These are phyloP conservation scores for Nothobranchius furzeri DNA, from an alignment of 2,113 vertebrate species.

Conservation along the genomic window DNA sequence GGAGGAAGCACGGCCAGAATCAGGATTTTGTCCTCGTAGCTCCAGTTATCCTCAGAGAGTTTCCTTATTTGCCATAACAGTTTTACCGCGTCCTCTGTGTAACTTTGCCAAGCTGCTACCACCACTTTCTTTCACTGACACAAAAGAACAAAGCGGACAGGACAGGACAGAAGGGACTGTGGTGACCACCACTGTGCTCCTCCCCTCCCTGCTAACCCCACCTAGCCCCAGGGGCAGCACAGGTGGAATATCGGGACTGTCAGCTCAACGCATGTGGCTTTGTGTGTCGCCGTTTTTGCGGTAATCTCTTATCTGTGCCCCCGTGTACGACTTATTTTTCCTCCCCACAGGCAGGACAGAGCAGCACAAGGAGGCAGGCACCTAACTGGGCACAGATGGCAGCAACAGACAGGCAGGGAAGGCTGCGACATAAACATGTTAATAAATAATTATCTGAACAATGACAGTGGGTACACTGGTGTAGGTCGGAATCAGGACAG, in stretches of 20 bases:
- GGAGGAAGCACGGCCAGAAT: slow-evolving; percentile 22
- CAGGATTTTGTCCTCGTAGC: slow-evolving; percentile 13
- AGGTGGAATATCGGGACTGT: slow-evolving; percentile 42
- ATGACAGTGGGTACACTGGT: slow-evolving; percentile 64
- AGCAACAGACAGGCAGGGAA: slow-evolving; percentile 65
- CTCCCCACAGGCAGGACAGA: slow-evolving; percentile 63
- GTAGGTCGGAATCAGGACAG: slow-evolving; percentile 24
- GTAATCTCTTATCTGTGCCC: slow-evolving; percentile 60
- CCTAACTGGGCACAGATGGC: slow-evolving; percentile 83
- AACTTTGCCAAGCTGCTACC: slow-evolving; percentile 74
- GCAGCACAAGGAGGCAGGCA: slow-evolving; percentile 65
- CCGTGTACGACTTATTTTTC: slow-evolving; percentile 43
- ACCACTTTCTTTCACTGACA: slow-evolving; percentile 51
- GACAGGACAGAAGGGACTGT: slow-evolving; percentile 68
- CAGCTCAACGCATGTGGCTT: slow-evolving; percentile 53
- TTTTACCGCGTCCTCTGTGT: slow-evolving; percentile 57
- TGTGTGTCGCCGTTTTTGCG: slow-evolving; percentile 47
- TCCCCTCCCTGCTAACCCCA: slow-evolving; percentile 68
- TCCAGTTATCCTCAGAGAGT: slow-evolving; percentile 28
- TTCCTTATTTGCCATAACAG: slow-evolving; percentile 20
- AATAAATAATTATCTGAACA: slow-evolving; percentile 78
- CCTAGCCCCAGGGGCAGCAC: slow-evolving; percentile 63
- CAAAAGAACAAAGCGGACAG: slow-evolving; percentile 55
- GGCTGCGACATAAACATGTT: slow-evolving; percentile 70
- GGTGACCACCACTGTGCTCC: slow-evolving; percentile 65